These are phyloP conservation scores for Chaetophractus vellerosus DNA, from an alignment of 2,797 vertebrate species.

Conservation along the genomic window DNA sequence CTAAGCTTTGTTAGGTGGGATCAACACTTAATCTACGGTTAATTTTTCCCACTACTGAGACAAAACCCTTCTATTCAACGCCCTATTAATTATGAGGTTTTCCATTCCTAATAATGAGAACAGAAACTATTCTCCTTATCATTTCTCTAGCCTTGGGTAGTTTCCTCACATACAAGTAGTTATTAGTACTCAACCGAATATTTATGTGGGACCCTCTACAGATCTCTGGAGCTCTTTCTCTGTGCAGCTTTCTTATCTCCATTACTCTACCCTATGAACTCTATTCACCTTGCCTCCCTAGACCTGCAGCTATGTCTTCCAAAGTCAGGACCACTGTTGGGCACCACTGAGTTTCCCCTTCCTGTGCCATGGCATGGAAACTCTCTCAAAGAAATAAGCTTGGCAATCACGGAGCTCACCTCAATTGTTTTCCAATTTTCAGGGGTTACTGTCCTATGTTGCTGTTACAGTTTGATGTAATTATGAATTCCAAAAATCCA, in stretches of 20 bases:
- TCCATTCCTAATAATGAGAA: neutral
- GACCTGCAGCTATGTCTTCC: neutral
- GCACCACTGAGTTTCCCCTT: neutral
- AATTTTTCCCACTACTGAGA: conserved; percentile 29
- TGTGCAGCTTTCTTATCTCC: neutral
- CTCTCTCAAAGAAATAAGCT: neutral
- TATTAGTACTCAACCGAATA: neutral
- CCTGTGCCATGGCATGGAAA: neutral
- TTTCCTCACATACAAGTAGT: neutral
- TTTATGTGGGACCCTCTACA: neutral
- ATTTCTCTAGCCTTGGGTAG: conserved; percentile 16
- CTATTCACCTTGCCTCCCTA: neutral
- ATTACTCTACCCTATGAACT: neutral
- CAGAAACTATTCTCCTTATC: neutral
- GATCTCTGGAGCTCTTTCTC: neutral
- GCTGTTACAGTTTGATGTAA: no score
- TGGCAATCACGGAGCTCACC: neutral
- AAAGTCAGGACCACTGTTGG: neutral
- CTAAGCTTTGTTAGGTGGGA: conserved; percentile 22
- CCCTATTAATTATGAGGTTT: conserved; percentile 21
- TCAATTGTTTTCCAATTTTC: neutral
- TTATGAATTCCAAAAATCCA: no score
- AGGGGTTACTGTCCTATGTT: neutral
- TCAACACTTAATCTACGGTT: conserved; percentile 57
- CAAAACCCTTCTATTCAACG: conserved; percentile 39